These are phyloP conservation scores for Gryllus bimaculatus DNA, from an alignment of 1,140 invertebrate species.

Conservation along the genomic window DNA sequence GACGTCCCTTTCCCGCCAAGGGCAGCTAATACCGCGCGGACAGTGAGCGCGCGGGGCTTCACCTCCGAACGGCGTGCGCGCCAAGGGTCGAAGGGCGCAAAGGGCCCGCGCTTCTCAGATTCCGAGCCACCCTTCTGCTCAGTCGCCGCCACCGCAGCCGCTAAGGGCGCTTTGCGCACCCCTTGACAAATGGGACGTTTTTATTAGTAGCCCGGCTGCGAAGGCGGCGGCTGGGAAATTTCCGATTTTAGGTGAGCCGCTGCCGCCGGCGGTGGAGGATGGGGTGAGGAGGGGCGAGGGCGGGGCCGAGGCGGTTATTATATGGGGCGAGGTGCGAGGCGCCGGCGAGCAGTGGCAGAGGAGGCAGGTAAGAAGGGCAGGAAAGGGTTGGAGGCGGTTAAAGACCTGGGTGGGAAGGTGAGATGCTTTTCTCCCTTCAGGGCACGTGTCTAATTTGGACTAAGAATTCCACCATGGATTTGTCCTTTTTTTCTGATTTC, in stretches of 20 bases:
- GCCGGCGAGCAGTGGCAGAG: no score
- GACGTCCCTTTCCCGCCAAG: not conserved
- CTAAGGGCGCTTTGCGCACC: not conserved
- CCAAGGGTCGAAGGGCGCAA: not conserved
- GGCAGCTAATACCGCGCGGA: not conserved
- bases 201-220: not conserved
- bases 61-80: not conserved
- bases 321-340: no score
- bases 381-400: no score
- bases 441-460: no score
- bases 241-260: not conserved
- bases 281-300: not conserved
- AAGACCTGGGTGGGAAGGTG: no score
- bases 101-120: not conserved
- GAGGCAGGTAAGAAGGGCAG: no score
- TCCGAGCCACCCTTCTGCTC: not conserved
- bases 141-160: no score
- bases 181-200: conserved; percentile 3
- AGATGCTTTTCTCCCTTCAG: no score
- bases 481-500: no score
- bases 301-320: no score
- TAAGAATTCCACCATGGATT: no score
- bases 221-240: not conserved
- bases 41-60: not conserved
- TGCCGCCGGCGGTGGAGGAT: not conserved